These are phyloP conservation scores for Sylvia atricapilla DNA, from an alignment of 2,113 vertebrate species.

Conservation along the genomic window DNA sequence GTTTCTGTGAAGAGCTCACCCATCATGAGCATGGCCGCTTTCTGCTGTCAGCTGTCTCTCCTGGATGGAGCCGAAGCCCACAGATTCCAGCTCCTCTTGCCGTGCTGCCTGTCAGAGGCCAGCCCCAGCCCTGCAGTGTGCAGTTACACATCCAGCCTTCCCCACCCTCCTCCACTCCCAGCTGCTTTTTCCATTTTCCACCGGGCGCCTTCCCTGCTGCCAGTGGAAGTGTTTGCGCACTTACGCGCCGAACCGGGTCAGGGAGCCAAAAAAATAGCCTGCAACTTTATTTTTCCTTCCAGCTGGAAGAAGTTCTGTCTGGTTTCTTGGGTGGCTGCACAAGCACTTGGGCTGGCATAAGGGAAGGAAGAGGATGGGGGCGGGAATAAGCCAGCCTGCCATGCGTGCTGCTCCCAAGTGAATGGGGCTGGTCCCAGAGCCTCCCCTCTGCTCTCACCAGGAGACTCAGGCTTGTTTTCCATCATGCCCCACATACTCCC, in stretches of 20 bases:
- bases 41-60: background rate
- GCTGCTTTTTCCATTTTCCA: slow-evolving; percentile 32
- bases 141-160: background rate
- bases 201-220: background rate
- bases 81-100: background rate
- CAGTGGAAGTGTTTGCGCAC: slow-evolving; percentile 6
- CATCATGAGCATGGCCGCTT: background rate
- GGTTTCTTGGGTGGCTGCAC: slow-evolving; percentile 41
- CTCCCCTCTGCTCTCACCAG: background rate
- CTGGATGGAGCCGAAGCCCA: background rate
- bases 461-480: background rate
- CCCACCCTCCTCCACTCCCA: slow-evolving; percentile 47
- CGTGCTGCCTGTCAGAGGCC: background rate
- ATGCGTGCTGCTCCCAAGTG: background rate
- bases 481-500: background rate
- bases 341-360: background rate
- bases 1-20: fast-evolving
- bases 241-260: slow-evolving; percentile 29
- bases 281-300: background rate
- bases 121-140: background rate
- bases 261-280: slow-evolving; percentile 9
- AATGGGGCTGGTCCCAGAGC: background rate
- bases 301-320: slow-evolving; percentile 23
- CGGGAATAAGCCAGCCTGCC: background rate
- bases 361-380: background rate